A percentile compares a stretch with the other conserved stretches of the same genome.
These are phyloP conservation scores for Acleris sparsana DNA, from an alignment of 2,888 invertebrate genomes.

Conservation along the genomic window DNA sequence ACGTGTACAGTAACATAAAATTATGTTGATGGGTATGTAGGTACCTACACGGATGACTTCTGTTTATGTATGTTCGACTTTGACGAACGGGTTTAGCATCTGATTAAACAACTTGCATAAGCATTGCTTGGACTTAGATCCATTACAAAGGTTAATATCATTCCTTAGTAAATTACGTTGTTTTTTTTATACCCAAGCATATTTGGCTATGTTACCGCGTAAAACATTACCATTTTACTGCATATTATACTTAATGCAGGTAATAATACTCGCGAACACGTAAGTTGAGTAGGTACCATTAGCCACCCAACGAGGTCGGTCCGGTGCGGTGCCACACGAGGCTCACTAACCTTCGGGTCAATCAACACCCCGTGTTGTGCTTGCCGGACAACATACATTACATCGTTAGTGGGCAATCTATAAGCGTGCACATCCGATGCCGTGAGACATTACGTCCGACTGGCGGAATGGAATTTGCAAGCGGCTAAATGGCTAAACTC, in stretches of 20 bases:
- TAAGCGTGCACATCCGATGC: constrained; percentile 8
- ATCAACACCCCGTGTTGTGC: neutral
- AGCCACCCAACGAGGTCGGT: neutral
- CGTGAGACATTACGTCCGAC: constrained; percentile 3
- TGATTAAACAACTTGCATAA: constrained; percentile 45
- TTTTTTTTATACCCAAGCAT: neutral
- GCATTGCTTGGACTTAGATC: constrained; percentile 1
- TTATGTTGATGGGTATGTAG: constrained; percentile 32
- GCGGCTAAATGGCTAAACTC: constrained; percentile 28
- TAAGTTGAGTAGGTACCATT: neutral
- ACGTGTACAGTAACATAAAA: constrained; percentile 17
- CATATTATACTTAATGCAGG: neutral
- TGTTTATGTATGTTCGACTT: constrained; percentile 43
- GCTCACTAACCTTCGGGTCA: constrained; percentile 2
- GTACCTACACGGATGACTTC: constrained; percentile 40
- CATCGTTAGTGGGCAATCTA: neutral
- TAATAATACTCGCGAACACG: neutral
- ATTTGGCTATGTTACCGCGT: too few relatives aligned
- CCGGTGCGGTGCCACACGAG: neutral
- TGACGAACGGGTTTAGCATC: constrained; percentile 48
- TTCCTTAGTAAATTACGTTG: constrained; percentile 5
- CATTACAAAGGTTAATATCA: constrained; percentile 7
- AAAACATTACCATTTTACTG: neutral
- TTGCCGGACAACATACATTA: constrained; percentile 1
- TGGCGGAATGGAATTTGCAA: constrained; percentile 50